Conservation (phyloP, 2,797 vertebrate genomes). For the Enteromius viviparus region DNA sequence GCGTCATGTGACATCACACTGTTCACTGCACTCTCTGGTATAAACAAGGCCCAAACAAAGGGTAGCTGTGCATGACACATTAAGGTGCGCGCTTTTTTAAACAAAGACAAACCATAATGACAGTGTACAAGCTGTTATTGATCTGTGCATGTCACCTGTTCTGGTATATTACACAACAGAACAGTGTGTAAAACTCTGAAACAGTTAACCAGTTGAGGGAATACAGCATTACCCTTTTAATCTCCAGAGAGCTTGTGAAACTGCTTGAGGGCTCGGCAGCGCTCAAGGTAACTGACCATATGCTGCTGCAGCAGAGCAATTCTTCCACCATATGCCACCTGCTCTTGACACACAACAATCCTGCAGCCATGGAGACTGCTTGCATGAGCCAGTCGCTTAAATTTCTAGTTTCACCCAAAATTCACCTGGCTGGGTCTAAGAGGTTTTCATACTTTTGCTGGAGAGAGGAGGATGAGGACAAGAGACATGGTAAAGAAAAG, state of each 20-base stretch:
- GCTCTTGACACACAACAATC: slow-evolving; percentile 47
- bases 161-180: background rate
- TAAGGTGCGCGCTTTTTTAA: slow-evolving; percentile 9
- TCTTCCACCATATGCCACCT: slow-evolving; percentile 48
- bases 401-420: slow-evolving; percentile 50
- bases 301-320: slow-evolving; percentile 57
- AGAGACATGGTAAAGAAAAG: slow-evolving; percentile 49
- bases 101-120: slow-evolving; percentile 28
- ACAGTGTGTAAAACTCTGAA: slow-evolving; percentile 7
- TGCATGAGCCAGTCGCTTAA: slow-evolving; percentile 41
- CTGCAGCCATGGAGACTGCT: slow-evolving; percentile 45
- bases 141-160: background rate
- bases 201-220: slow-evolving; percentile 32
- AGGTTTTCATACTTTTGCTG: slow-evolving; percentile 56
- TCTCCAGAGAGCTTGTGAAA: slow-evolving; percentile 51
- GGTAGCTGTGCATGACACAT: slow-evolving; percentile 1
- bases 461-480: slow-evolving; percentile 43
- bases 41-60: slow-evolving; percentile 34
- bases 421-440: slow-evolving; percentile 41
- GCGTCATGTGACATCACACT: slow-evolving; percentile 22
- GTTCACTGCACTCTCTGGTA: slow-evolving; percentile 4
- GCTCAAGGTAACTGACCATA: slow-evolving; percentile 59
- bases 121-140: background rate
- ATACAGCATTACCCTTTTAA: slow-evolving; percentile 53
- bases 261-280: background rate